Base-by-base conservation (phyloP, 2,888 invertebrate species). In the Hydrotaea diabolus region DNA sequence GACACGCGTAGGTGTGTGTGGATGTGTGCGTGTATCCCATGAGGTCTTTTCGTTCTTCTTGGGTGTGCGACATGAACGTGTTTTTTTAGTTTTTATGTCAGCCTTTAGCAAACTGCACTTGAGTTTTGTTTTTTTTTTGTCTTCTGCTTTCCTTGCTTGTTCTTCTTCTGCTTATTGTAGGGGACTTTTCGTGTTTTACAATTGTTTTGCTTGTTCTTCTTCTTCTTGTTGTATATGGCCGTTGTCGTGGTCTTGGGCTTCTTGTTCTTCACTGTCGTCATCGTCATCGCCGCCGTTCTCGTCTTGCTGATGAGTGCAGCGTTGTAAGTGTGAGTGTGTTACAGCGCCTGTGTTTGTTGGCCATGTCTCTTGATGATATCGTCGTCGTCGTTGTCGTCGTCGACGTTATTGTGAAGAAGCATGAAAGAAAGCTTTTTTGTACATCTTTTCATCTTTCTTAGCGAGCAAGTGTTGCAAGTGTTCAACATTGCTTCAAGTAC, bases 401-500 rank as follows among this genome's bases (percentile, higher is more conserved):
- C 36, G 62, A n/a, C 73, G 55, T 66, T 59, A 53, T 53, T 85
- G 17, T 79, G 77, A 59, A 74, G 7, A 64, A 62, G 69, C n/a
- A n/a, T n/a, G n/a, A n/a, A 79, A 84, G 81, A 81, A 82, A 85
- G 79, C 78, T 74, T 76, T 79, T 66, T 31, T 31, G 2, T 31
- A 31, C 66, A 76, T 79, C 66, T 62, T 71, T 75, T 78, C 74
- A 31, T 46, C 77, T 59, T 62, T 72, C 69, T 80, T 77, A 73
- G 79, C 74, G 11, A 85, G 82, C 82, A 85, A 85, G 85, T 85
- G 85, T 77, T 86, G 81, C 79, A 83, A 83, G 83, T 84, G 82
- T 80, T 82, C 83, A 82, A 66, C 79, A 77, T 72, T 80, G 79
- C 80, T 84, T 83, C 79, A 82, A 82, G 83, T 82, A 64, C 77